Evolutionary conservation across 2,888 invertebrate species (phyloP).

Genomic region (Acheta domesticus): DNA sequence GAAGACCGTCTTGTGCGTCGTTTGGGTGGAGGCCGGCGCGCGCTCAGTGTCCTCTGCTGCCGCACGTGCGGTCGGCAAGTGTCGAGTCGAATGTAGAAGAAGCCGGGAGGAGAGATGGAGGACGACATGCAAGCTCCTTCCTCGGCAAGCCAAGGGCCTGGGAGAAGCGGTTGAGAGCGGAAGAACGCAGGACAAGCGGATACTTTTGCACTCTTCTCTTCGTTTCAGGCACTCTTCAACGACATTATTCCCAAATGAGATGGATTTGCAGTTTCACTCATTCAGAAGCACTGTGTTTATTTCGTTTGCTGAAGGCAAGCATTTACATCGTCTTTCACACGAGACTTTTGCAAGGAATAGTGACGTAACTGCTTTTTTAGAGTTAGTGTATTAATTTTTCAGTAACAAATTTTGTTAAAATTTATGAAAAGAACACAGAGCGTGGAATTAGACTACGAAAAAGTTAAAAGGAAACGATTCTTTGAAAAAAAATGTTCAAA

Average conservation of each 20-base stretch:
- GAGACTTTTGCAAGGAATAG: neutral
- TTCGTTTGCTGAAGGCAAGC: neutral
- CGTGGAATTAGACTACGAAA: neutral
- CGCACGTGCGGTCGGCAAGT: too few relatives aligned
- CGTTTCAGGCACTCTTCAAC: neutral
- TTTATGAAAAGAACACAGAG: neutral
- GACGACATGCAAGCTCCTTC: neutral
- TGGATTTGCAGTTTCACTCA: neutral
- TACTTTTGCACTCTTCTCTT: neutral
- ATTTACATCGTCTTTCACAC: neutral
- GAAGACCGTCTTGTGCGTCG: too few relatives aligned
- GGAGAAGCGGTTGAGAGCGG: conserved; percentile 2
- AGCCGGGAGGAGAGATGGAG: neutral
- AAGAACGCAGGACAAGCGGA: neutral
- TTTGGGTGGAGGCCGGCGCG: too few relatives aligned
- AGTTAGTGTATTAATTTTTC: conserved; percentile 2
- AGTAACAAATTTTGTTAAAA: neutral
- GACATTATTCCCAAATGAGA: neutral
- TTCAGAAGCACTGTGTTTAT: neutral
- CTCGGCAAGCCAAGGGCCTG: neutral
- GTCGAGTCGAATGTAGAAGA: too few relatives aligned
- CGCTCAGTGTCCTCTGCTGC: too few relatives aligned
- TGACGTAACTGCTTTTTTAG: neutral
- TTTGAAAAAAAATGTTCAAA: neutral
- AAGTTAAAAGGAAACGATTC: neutral